Evolutionary conservation across 2,888 invertebrate species (phyloP), one percentile per base, ranked within the genome.

Genomic region (Eupeodes latifasciatus): DNA sequence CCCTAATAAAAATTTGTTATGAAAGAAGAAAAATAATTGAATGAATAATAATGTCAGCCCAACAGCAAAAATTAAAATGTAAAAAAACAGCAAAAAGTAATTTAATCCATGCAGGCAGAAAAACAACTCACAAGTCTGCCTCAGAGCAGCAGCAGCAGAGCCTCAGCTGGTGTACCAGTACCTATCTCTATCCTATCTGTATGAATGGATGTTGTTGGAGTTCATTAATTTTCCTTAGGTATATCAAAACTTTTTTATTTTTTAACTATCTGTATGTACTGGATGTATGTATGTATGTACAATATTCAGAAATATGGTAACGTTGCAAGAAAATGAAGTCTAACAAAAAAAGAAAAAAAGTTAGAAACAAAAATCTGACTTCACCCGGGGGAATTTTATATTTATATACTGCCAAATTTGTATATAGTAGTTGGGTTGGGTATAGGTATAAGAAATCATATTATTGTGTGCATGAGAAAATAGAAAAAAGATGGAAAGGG

Each of bases 221-320:
- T 72, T 80, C 77, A 84, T 87, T 79, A 79, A 80, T 84, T 84
- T 84, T 80, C 77, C 71, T 83, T 64, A n/a, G n/a, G n/a, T n/a
- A 47, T 62, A 67, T 61, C 7, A 40, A 16, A 55, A 64, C 7
- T 49, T 71, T 51, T 77, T 27, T 27, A 27, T 27, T 27, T 51
- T 40, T 40, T 44, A 61, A 40, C 47, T 16, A 62, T 47, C 1
- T 19, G 47, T 4, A 47, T 47, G 47, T 9, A 47, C 7, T 27
- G n/a, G 5, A 51, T 16, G 6, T 59, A 59, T 14, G 14, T 36
- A 59, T 0, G 57, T 59, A 59, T 6, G 4, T 59, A 59, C 19
- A 11, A 64, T 40, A 14, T 40, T 11, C 4, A 14, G 69, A 81
- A 88, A 81, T 64, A 19, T 78, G 78, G 85, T 85, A 88, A 85